These are phyloP conservation scores for Stylophora pistillata DNA, from an alignment of 64 coral and sea anemone genomes.

Conservation along the genomic window DNA sequence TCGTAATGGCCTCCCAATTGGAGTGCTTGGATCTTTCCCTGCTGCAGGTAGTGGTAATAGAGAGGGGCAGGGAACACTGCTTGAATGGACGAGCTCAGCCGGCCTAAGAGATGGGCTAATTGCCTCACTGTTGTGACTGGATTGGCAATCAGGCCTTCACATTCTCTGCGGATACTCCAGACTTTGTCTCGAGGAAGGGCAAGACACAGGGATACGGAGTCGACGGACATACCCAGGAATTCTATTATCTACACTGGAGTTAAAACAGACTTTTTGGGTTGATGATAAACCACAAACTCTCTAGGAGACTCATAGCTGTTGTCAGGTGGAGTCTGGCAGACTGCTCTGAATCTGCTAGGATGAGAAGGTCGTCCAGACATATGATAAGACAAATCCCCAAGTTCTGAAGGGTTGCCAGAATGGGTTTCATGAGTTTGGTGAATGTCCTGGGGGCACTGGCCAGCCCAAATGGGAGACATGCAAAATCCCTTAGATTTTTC, in stretches of 20 bases:
- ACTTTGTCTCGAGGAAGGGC: too few relatives aligned
- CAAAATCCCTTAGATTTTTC: too few relatives aligned
- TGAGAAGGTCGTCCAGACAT: background rate
- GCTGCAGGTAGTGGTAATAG: too few relatives aligned
- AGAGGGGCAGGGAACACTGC: too few relatives aligned
- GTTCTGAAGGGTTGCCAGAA: background rate
- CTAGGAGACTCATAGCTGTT: constrained; percentile 7
- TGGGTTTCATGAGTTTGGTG: constrained; percentile 32
- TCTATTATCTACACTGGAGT: background rate
- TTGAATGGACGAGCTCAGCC: too few relatives aligned
- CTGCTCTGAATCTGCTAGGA: background rate
- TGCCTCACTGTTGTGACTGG: background rate
- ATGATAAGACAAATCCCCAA: background rate
- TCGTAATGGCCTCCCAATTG: too few relatives aligned
- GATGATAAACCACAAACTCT: constrained; percentile 29
- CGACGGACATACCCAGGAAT: constrained; percentile 37
- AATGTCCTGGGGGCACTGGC: constrained; percentile 36
- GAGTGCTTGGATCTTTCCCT: too few relatives aligned
- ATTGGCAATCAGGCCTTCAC: background rate
- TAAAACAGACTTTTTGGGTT: constrained; percentile 33
- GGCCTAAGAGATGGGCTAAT: constrained; percentile 12
- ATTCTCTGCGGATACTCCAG: constrained; percentile 26
- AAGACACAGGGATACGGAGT: constrained; percentile 24
- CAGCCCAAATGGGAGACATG: constrained; percentile 27
- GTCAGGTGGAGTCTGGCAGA: background rate